phyloP scores from a whole-genome alignment of 2,797 vertebrate species.

The Anomalospiza imberbis region DNA sequence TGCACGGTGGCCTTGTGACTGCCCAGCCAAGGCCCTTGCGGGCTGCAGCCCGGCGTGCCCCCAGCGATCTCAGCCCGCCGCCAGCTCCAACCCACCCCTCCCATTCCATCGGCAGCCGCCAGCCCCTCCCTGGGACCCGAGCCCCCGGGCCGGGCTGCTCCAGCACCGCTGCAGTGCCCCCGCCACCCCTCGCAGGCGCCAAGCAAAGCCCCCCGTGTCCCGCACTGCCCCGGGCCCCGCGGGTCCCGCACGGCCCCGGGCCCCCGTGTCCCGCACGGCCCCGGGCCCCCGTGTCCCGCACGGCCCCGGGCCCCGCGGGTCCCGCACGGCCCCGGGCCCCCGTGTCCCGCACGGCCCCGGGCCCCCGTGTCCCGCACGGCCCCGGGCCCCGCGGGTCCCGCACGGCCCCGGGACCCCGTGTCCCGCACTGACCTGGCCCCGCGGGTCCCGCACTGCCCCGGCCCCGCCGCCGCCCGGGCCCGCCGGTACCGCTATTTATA shows the following conservation, averaged over 20 bases:
- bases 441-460: no score
- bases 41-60: background rate
- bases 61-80: background rate
- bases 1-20: background rate
- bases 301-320: background rate
- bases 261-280: background rate
- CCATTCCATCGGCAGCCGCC: background rate
- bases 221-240: no score
- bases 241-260: background rate
- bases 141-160: background rate
- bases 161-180: background rate
- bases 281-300: background rate
- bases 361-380: background rate
- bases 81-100: background rate
- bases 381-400: no score
- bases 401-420: background rate
- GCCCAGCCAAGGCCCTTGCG: rapidly evolving
- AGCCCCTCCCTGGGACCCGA: background rate
- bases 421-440: no score
- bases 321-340: no score
- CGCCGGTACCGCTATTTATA: background rate
- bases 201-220: background rate
- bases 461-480: background rate
- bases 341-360: no score
- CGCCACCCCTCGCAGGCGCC: background rate